phyloP scores from a whole-genome alignment of 2,888 invertebrate genomes.

The Germaria angustata region DNA sequence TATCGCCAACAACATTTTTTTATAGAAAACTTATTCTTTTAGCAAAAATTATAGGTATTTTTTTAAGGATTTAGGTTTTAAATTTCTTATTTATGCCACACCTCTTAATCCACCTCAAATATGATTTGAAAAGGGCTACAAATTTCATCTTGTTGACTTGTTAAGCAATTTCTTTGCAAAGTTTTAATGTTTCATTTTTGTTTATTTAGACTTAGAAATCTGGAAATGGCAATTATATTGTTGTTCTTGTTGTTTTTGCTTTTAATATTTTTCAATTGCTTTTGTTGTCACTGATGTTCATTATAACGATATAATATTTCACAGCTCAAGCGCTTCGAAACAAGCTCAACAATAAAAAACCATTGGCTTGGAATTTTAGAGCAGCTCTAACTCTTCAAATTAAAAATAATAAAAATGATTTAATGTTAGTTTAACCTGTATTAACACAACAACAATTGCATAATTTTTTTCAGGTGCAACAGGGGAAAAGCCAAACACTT shows the following conservation, averaged over 20 bases:
- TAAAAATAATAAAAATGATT: background rate
- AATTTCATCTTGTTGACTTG: background rate
- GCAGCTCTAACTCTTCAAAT: constrained; percentile 18
- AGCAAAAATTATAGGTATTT: too few relatives aligned
- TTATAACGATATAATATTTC: constrained; percentile 45
- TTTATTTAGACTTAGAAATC: background rate
- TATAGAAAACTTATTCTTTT: too few relatives aligned
- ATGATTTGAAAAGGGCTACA: too few relatives aligned
- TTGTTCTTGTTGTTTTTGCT: background rate
- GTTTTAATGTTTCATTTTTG: constrained; percentile 15
- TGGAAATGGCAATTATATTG: constrained; percentile 12
- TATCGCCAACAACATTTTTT: too few relatives aligned
- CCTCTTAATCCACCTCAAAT: too few relatives aligned
- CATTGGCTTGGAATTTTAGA: background rate
- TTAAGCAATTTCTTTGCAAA: constrained; percentile 26
- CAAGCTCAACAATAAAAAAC: background rate
- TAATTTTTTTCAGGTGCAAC: too few relatives aligned
- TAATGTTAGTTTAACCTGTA: background rate
- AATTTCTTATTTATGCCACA: too few relatives aligned
- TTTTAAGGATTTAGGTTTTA: too few relatives aligned
- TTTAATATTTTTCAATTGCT: background rate
- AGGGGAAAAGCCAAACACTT: too few relatives aligned
- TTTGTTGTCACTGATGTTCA: constrained; percentile 32
- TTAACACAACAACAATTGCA: background rate
- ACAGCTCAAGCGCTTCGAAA: background rate